phyloP scores from a whole-genome alignment of 2,797 vertebrate species.

The Melanotaenia parkinsoni region DNA sequence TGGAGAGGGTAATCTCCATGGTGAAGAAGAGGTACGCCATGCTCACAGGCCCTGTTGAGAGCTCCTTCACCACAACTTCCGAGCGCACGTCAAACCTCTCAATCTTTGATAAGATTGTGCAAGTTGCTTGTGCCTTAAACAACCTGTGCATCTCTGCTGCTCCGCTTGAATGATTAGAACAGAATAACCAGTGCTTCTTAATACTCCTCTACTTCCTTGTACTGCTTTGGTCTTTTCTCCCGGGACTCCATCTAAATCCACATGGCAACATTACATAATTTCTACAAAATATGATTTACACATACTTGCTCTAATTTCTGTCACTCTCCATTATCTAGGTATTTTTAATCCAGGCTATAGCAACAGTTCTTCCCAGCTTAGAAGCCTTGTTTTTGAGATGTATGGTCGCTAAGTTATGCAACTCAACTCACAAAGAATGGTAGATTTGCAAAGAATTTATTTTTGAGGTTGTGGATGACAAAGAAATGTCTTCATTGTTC shows the following conservation, averaged over 20 bases:
- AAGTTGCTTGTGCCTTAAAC: constrained; percentile 87
- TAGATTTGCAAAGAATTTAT: constrained; percentile 9
- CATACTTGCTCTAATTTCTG: not conserved
- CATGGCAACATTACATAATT: constrained; percentile 7
- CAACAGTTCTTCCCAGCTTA: not conserved
- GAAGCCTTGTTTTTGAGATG: constrained; percentile 11
- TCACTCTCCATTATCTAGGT: constrained; percentile 14
- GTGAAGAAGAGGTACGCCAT: constrained; percentile 81
- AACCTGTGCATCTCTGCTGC: constrained; percentile 85
- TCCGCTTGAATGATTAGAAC: constrained; percentile 73
- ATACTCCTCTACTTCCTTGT: constrained; percentile 45
- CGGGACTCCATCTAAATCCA: not conserved
- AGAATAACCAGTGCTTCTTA: not conserved
- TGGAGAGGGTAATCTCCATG: constrained; percentile 80
- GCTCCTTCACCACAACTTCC: constrained; percentile 72
- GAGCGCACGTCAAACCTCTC: constrained; percentile 79
- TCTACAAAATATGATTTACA: constrained; percentile 12
- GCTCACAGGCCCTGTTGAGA: constrained; percentile 83
- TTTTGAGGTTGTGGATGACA: constrained; percentile 6
- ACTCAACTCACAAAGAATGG: not conserved
- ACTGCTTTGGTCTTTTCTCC: constrained; percentile 33
- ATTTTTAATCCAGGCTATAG: constrained; percentile 3
- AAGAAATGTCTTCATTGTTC: not conserved
- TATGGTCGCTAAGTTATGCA: constrained; percentile 52
- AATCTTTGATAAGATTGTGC: constrained; percentile 84